Evolutionary conservation across 1,140 invertebrate genomes (phyloP), one percentile per base, ranked within the genome.

Genomic region (Cydia amplana): DNA sequence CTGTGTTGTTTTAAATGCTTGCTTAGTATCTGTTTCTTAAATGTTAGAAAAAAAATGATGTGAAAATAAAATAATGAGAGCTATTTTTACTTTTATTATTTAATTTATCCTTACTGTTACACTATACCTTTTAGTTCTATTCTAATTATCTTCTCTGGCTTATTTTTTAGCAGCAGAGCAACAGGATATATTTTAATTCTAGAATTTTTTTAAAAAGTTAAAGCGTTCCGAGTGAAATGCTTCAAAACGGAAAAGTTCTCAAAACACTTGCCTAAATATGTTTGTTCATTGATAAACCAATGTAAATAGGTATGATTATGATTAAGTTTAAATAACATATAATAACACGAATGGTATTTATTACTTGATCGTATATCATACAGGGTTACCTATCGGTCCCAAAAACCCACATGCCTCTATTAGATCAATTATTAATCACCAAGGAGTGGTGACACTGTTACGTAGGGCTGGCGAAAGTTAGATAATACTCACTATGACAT

Each of bases 1-100:
- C 14, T 28, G 76, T 75, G 77, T 83, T 79, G 72, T 80, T 78
- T 79, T 76, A 80, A 79, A 74, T 73, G 78, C 77, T 79, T 77
- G 32, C 23, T 60, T 23, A 9, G 18, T 60, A 23, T 12, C 55
- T 4, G 18, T 60, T 60, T 60, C 0, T 60, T 5, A 55, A 60
- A 20, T 12, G 25, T n/a, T 36, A 67, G 36, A 67, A 67, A 67
- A 32, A 10, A 28, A 20, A 14, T 43, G 32, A 20, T 20, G 43
- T 40, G 28, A 18, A n/a, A 70, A 40, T 70, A 70, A 40, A 70
- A 36, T 70, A 9, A 36, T 70, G 32, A 70, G 16, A 36, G n/a
- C 14, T 10, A 36, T 18, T 40, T 70, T 18, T 70, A 36, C 36
- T 20, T 70, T 70, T 32, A 28, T n/a, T 32, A 40, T 36, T 36